Percentiles rank a stretch among this genome's conserved stretches.
Conservation (phyloP, 2,797 vertebrate genomes). For the Eulemur albifrons region DNA sequence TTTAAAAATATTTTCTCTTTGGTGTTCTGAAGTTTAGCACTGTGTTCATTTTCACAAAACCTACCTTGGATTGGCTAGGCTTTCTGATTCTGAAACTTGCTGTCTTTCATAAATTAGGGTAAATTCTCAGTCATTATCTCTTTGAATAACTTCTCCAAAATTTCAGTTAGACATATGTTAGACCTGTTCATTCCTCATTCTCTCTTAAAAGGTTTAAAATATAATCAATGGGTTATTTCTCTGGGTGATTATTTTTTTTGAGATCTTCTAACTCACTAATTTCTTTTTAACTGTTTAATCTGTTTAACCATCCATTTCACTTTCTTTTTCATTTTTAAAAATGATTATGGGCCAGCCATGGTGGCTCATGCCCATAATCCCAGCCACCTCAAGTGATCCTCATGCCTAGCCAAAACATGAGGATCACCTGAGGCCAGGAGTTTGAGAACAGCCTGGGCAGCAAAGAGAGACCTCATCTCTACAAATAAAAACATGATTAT, state of each 20-base stretch:
- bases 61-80: not conserved
- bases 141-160: conserved; percentile 38
- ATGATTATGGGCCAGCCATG: not conserved
- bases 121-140: not conserved
- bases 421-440: not conserved
- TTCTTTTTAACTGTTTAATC: not conserved
- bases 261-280: not conserved
- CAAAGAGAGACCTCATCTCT: not conserved
- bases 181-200: not conserved
- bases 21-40: not conserved
- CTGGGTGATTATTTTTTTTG: not conserved
- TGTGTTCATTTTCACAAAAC: not conserved
- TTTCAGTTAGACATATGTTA: not conserved
- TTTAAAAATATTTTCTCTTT: not conserved
- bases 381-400: not conserved
- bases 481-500: not conserved
- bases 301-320: not conserved
- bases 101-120: not conserved
- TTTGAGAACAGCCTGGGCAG: not conserved
- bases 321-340: not conserved
- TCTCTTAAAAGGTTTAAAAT: not conserved
- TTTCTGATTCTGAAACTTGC: not conserved
- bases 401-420: not conserved
- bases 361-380: not conserved
- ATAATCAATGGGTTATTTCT: not conserved